phyloP scores from a whole-genome alignment of 2,888 invertebrate genomes.

The Hypomecis punctinalis region DNA sequence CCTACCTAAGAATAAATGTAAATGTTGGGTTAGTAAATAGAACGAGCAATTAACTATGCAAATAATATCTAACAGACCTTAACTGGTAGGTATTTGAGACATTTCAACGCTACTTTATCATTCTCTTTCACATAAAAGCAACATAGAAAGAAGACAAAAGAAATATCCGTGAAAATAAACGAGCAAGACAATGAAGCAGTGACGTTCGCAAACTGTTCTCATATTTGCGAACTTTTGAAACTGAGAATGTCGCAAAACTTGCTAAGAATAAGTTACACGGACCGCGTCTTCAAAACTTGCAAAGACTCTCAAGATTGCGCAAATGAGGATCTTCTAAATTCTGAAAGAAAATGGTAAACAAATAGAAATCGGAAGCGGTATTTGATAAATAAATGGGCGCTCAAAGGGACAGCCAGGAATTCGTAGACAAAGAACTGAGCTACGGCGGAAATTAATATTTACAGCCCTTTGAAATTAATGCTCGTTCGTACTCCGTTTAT shows the following conservation, averaged over 20 bases:
- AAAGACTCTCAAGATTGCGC: slow-evolving; percentile 2
- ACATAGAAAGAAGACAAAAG: neutral
- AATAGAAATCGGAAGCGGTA: slow-evolving; percentile 1
- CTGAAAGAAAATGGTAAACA: neutral
- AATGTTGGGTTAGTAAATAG: neutral
- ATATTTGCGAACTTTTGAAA: slow-evolving; percentile 26
- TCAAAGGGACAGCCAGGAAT: slow-evolving; percentile 10
- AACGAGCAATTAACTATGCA: no score
- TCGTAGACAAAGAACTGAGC: slow-evolving; percentile 20
- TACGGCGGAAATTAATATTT: slow-evolving; percentile 24
- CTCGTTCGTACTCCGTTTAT: slow-evolving; percentile 6
- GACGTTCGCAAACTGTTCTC: slow-evolving; percentile 16
- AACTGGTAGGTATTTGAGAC: neutral
- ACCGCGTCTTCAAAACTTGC: slow-evolving; percentile 19
- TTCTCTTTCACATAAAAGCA: neutral
- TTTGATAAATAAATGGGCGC: slow-evolving; percentile 10
- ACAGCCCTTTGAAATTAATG: slow-evolving; percentile 24
- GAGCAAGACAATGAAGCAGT: slow-evolving; percentile 6
- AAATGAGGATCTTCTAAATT: slow-evolving; percentile 2
- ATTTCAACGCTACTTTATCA: neutral
- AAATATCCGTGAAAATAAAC: slow-evolving; percentile 13
- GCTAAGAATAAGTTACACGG: slow-evolving; percentile 8
- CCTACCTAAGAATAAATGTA: neutral
- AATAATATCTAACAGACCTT: no score
- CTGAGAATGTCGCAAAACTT: slow-evolving; percentile 19